Base-by-base conservation (phyloP, 1,140 invertebrate genomes). In the Drosophila takahashii region DNA sequence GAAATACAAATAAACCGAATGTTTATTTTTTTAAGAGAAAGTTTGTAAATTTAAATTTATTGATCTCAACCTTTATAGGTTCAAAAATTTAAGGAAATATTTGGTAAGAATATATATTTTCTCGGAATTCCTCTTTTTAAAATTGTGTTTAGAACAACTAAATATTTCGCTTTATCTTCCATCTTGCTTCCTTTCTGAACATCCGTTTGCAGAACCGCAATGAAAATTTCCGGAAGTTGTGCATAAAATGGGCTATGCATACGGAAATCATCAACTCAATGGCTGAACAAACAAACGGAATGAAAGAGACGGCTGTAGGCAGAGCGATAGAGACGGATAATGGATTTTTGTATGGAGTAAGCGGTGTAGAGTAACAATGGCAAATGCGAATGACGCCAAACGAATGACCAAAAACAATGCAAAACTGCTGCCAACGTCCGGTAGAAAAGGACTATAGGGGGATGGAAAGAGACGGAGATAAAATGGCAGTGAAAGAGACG, bases 221-320 rank as follows among this genome's bases (percentile, higher is more conserved):
- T 84, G 89, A 90, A 71, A 90, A 90, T 89, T 89, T 84, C 87
- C 83, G 87, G 83, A 90, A 90, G 84, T 81, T 87, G 74, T 90
- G 87, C 87, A 90, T 90, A 90, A 90, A 86, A 86, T 86, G 83
- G 85, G 87, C 69, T 81, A 90, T 89, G 89, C 83, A 90, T 90
- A 91, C 87, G 87, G 87, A 90, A 90, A 90, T 90, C 87, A 90
- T 90, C 87, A 90, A 90, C 84, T 87, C 89, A 83, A 84, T 89
- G 89, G 83, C 59, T 89, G 84, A 84, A 71, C 84, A 87, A 87
- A 79, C 84, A 83, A 78, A 39, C 52, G 29, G 26, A 59, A 26
- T 13, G 34, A 47, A 44, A 34, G 57, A 59, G 42, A 18, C 11
- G 22, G 56, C 13, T n/a, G 26, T n/a, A 39, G 60, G 4, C 1